Percentiles rank a stretch among this genome's conserved stretches.
Conservation (phyloP, 2,797 vertebrate species). For the Syngnathus acus region DNA sequence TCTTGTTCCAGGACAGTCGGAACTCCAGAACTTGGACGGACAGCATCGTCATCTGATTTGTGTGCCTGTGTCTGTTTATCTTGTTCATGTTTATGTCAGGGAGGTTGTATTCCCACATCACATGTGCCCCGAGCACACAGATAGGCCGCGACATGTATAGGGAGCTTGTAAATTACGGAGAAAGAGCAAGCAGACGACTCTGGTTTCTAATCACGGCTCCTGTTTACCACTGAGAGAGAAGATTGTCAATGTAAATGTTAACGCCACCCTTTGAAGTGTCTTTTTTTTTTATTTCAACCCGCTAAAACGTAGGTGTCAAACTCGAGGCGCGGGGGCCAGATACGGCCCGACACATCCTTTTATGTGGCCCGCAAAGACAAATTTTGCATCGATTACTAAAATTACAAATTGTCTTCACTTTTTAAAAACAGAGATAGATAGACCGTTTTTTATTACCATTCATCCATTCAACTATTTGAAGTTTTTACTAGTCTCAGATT, state of each 20-base stretch:
- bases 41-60: constrained; percentile 40
- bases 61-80: constrained; percentile 28
- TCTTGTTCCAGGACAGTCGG: neutral
- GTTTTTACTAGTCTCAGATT: too few relatives aligned
- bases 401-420: too few relatives aligned
- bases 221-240: constrained; percentile 38
- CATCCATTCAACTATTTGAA: too few relatives aligned
- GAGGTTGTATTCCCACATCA: constrained; percentile 14
- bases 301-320: constrained; percentile 26
- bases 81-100: constrained; percentile 21
- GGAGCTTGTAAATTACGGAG: constrained; percentile 37
- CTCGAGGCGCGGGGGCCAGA: too few relatives aligned
- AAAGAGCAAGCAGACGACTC: constrained; percentile 32
- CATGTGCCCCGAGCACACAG: constrained; percentile 7
- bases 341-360: too few relatives aligned
- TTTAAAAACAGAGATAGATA: too few relatives aligned
- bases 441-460: too few relatives aligned
- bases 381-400: too few relatives aligned
- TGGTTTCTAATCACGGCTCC: constrained; percentile 46
- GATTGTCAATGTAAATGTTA: constrained; percentile 36
- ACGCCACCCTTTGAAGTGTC: constrained; percentile 18
- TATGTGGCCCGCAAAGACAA: too few relatives aligned
- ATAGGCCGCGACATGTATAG: constrained; percentile 20
- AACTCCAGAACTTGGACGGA: constrained; percentile 17
- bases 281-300: constrained; percentile 10